These are phyloP conservation scores for Monopis laevigella DNA, from an alignment of 2,888 invertebrate species.

Conservation along the genomic window DNA sequence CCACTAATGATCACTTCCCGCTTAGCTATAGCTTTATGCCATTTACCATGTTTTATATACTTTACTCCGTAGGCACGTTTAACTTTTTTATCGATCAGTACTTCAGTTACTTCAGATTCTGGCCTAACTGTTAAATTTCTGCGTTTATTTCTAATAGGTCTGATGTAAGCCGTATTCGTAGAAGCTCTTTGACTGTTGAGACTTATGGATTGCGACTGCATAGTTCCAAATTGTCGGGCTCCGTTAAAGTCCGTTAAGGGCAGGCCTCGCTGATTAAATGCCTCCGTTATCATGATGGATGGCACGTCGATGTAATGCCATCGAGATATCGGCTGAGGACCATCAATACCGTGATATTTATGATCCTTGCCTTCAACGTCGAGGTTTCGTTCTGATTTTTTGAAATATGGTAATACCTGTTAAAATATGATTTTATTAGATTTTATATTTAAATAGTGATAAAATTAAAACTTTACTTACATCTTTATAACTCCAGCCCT, in stretches of 20 bases:
- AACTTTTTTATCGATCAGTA: constrained; percentile 59
- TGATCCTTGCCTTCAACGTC: constrained; percentile 54
- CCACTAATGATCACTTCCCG: constrained; percentile 60
- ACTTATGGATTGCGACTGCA: constrained; percentile 64
- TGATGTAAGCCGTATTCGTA: constrained; percentile 71
- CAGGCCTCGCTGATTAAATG: constrained; percentile 68
- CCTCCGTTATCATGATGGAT: constrained; percentile 58
- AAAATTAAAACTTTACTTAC: constrained; percentile 27
- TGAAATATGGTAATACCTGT: constrained; percentile 74
- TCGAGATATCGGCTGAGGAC: constrained; percentile 67
- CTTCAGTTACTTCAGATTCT: constrained; percentile 57
- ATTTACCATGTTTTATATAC: constrained; percentile 27
- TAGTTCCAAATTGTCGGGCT: constrained; percentile 60
- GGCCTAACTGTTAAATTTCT: constrained; percentile 59
- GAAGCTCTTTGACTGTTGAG: constrained; percentile 67
- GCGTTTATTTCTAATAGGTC: constrained; percentile 64
- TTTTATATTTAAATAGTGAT: neutral
- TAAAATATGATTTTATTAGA: neutral
- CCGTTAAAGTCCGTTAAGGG: constrained; percentile 64
- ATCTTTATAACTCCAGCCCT: constrained; percentile 69
- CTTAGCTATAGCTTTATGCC: constrained; percentile 31
- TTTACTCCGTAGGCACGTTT: constrained; percentile 38
- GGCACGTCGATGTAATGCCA: constrained; percentile 70
- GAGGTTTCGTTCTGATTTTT: constrained; percentile 69
- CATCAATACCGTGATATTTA: constrained; percentile 66